phyloP scores from a whole-genome alignment of 2,888 invertebrate genomes.

The Ectemnius continuus region DNA sequence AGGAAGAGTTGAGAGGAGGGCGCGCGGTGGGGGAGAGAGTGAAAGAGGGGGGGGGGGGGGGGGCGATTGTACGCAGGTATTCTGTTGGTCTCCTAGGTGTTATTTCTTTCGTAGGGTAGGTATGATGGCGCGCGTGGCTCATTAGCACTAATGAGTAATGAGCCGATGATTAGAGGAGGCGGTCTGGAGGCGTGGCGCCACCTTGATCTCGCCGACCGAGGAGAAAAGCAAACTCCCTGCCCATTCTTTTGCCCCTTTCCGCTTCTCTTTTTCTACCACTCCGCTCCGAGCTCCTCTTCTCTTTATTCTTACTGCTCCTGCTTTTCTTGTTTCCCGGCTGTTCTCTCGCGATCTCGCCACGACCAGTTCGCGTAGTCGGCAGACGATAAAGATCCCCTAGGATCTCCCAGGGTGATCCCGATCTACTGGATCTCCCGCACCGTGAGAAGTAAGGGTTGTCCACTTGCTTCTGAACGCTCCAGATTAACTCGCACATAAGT shows the following conservation, averaged over 20 bases:
- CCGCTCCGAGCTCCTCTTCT: conserved; percentile 17
- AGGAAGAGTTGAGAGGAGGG: background rate
- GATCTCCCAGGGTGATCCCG: conserved; percentile 35
- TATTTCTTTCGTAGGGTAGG: conserved; percentile 41
- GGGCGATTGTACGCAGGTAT: conserved; percentile 40
- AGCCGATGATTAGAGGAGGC: conserved; percentile 78
- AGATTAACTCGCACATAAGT: too few relatives aligned
- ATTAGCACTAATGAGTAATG: conserved; percentile 78
- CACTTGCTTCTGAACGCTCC: too few relatives aligned
- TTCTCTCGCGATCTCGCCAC: conserved; percentile 35
- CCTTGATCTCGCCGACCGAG: conserved; percentile 75
- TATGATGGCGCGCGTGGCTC: conserved; percentile 74
- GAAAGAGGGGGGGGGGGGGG: background rate
- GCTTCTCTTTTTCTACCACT: conserved; percentile 34
- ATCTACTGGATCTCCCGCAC: conserved; percentile 32
- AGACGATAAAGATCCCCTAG: conserved; percentile 43
- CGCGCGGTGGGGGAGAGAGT: too few relatives aligned
- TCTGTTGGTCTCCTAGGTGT: conserved; percentile 48
- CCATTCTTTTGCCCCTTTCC: conserved; percentile 45
- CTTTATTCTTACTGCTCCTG: conserved; percentile 34
- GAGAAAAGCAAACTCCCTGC: conserved; percentile 65
- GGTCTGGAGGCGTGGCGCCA: conserved; percentile 75
- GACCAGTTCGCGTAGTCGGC: conserved; percentile 43
- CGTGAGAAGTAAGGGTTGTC: too few relatives aligned
- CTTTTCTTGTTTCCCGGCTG: conserved; percentile 50